These are phyloP conservation scores for Parnassius smintheus DNA, from an alignment of 2,888 invertebrate genomes.

Conservation along the genomic window DNA sequence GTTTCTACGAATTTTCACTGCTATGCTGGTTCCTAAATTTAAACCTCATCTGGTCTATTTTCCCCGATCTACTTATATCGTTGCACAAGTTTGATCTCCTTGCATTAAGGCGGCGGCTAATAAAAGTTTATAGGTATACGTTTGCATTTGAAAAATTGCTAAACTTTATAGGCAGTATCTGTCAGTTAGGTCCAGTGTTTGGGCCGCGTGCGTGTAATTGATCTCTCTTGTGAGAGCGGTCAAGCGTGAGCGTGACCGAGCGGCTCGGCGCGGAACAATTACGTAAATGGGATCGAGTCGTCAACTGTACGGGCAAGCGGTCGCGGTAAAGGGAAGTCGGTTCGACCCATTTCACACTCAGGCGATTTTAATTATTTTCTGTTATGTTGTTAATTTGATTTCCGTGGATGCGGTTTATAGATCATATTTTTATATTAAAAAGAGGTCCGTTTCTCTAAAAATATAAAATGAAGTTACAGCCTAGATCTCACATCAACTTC, in stretches of 20 bases:
- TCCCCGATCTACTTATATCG: too few relatives aligned
- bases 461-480: too few relatives aligned
- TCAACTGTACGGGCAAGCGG: neutral
- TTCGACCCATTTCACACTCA: constrained; percentile 15
- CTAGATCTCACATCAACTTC: too few relatives aligned
- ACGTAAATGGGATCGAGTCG: constrained; percentile 11
- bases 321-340: neutral
- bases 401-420: neutral
- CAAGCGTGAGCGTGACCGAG: neutral
- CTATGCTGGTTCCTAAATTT: too few relatives aligned
- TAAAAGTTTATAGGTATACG: too few relatives aligned
- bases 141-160: too few relatives aligned
- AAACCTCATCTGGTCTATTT: too few relatives aligned
- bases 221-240: constrained; percentile 5
- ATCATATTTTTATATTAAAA: neutral
- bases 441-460: too few relatives aligned
- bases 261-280: constrained; percentile 2
- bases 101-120: too few relatives aligned
- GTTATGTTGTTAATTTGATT: neutral
- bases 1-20: too few relatives aligned
- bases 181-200: neutral
- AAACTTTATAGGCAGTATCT: neutral
- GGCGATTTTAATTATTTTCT: constrained; percentile 10
- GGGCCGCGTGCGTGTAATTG: constrained; percentile 9
- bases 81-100: too few relatives aligned